Base-by-base conservation (phyloP, 23 tunicate genomes). In the Corella eumyota region DNA sequence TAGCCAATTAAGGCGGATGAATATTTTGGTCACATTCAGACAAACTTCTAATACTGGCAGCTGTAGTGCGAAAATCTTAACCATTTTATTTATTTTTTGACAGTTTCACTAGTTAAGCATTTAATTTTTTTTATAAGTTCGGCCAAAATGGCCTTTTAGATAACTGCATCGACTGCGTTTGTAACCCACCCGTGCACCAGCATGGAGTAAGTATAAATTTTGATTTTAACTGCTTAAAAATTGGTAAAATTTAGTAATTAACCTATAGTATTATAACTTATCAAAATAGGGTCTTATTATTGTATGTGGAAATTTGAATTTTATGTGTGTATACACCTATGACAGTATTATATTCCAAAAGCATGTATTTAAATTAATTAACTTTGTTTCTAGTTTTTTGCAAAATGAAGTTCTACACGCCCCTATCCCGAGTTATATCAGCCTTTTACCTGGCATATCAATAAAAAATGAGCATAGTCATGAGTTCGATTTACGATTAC, bases 91-190 rank as follows among this genome's bases (percentile, higher is more conserved):
- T 40, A 11, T 9, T 40, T 9, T 40, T 15, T 40, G 15, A n/a
- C 32, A n/a, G 19, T 32, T 56, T 56, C 21, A 22, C 32, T n/a
- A 28, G 23, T 45, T 60, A 17, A 34, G 38, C 7, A 29, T 24
- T 17, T 27, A 34, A 49, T 72, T 38, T 49, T 24, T 25, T 49
- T 48, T n/a, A 45, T 20, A 61, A n/a, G 34, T 65, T 2, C 20
- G 73, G 94, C 65, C 94, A 68, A 84, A 50, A 60, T 75, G 75
- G 94, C 83, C 94, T 71, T 45, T 61, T 35, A 75, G 65, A 78
- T 35, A 60, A 55, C 45, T 21, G 68, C 75, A 35, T 69, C 64
- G 83, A 64, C 81, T 38, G 71, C 83, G 66, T 35, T 46, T 53
- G 67, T 71, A 36, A 49, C 76, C 32, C 55, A 25, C 40, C 76